Percentiles rank a stretch among this genome's conserved stretches.
These are phyloP conservation scores for Drosophila borealis DNA, from an alignment of 2,888 invertebrate species.

Conservation along the genomic window DNA sequence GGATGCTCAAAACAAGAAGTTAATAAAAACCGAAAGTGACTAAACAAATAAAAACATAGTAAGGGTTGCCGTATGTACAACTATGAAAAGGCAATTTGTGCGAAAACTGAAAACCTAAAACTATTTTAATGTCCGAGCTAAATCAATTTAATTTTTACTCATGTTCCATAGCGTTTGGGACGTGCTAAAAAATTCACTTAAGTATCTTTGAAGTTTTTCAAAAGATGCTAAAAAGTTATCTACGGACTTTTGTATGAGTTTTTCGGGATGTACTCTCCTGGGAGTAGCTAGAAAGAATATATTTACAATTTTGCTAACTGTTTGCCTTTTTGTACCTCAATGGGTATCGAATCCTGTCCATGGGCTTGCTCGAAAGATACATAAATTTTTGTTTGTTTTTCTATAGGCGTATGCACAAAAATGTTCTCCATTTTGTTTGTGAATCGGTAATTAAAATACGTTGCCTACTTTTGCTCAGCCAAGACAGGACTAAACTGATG, in stretches of 20 bases:
- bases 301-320: constrained; percentile 68
- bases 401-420: too few species aligned
- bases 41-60: constrained; percentile 20
- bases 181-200: constrained; percentile 72
- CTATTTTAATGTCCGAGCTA: constrained; percentile 65
- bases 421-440: too few species aligned
- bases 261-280: constrained; percentile 26
- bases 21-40: constrained; percentile 2
- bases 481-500: not conserved
- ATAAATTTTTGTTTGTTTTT: too few species aligned
- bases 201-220: constrained; percentile 73
- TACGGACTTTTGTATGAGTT: constrained; percentile 55
- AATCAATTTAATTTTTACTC: constrained; percentile 78
- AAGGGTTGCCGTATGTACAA: constrained; percentile 24
- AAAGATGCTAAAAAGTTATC: constrained; percentile 63
- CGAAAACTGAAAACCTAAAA: constrained; percentile 29
- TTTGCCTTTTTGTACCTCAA: constrained; percentile 15
- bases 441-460: constrained; percentile 2
- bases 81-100: constrained; percentile 49
- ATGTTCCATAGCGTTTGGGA: constrained; percentile 47
- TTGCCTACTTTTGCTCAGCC: not conserved
- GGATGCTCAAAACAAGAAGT: too few species aligned
- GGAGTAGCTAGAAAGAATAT: constrained; percentile 58
- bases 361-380: not conserved
- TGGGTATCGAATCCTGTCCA: not conserved